phyloP scores from a whole-genome alignment of 2,797 vertebrate genomes.

The Chaetophractus vellerosus region DNA sequence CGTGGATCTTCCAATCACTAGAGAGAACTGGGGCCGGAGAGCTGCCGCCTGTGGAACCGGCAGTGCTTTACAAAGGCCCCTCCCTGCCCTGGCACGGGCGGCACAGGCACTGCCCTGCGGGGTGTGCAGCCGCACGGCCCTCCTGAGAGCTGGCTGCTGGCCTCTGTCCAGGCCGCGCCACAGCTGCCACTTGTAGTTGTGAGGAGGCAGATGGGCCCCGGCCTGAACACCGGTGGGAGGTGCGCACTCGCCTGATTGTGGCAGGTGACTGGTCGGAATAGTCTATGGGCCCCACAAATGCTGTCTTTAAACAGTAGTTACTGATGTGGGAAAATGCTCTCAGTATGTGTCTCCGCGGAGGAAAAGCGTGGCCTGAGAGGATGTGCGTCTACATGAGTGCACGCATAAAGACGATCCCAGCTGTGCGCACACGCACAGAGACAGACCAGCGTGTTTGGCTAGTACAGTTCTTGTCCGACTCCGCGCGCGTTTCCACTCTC shows the following conservation, averaged over 20 bases:
- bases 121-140: not conserved
- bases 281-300: not conserved
- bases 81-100: rapidly evolving
- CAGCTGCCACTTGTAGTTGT: not conserved
- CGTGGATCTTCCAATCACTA: rapidly evolving
- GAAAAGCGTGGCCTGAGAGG: not conserved
- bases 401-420: not conserved
- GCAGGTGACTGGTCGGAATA: not conserved
- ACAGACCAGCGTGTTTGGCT: rapidly evolving
- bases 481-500: no score
- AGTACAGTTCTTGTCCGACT: not conserved
- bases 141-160: not conserved
- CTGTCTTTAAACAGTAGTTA: not conserved
- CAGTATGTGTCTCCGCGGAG: rapidly evolving
- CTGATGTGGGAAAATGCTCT: no score
- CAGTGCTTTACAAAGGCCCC: rapidly evolving
- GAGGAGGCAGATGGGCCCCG: not conserved
- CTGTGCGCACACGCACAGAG: rapidly evolving
- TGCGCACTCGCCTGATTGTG: not conserved
- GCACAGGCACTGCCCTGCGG: rapidly evolving
- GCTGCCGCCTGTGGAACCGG: rapidly evolving
- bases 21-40: not conserved
- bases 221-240: not conserved
- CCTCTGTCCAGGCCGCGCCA: rapidly evolving
- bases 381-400: rapidly evolving